phyloP scores from a whole-genome alignment of 1,140 invertebrate species.

The Aphaenogaster rudis region DNA sequence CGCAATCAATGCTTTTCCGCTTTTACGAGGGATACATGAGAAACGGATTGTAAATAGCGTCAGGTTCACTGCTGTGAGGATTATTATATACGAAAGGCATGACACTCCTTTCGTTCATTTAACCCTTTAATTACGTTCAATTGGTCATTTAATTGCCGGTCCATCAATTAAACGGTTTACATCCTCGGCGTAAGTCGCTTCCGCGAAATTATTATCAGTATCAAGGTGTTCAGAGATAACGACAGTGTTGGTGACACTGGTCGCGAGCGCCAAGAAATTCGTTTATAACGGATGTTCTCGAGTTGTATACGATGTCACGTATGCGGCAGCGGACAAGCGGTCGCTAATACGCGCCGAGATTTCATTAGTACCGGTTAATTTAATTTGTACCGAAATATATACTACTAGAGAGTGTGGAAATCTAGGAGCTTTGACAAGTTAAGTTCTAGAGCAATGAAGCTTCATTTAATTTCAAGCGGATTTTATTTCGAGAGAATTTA shows the following conservation, averaged over 20 bases:
- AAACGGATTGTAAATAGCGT: slow-evolving; percentile 63
- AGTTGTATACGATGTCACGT: not conserved
- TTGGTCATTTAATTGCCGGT: slow-evolving; percentile 75
- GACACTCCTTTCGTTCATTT: slow-evolving; percentile 54
- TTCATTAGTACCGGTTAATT: slow-evolving; percentile 28
- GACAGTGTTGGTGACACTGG: not conserved
- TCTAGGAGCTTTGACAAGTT: not conserved
- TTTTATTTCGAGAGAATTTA: slow-evolving; percentile 24
- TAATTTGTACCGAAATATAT: not conserved
- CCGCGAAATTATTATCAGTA: slow-evolving; percentile 50
- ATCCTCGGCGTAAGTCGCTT: slow-evolving; percentile 26
- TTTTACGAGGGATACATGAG: slow-evolving; percentile 47
- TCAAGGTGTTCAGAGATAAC: slow-evolving; percentile 18
- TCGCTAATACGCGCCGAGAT: slow-evolving; percentile 7
- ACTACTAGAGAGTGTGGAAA: not conserved
- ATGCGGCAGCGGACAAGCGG: not conserved
- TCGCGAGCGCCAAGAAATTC: slow-evolving; percentile 11
- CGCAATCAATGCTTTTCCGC: slow-evolving; percentile 55
- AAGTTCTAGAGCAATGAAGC: not conserved
- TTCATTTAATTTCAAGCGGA: slow-evolving; percentile 35
- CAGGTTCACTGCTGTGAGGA: slow-evolving; percentile 77
- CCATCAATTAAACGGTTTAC: slow-evolving; percentile 67
- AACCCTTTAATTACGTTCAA: slow-evolving; percentile 68
- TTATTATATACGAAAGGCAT: slow-evolving; percentile 71
- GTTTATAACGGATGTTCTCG: not conserved